These are phyloP conservation scores for Xylophagus ater DNA, from an alignment of 2,888 invertebrate genomes.

Conservation along the genomic window DNA sequence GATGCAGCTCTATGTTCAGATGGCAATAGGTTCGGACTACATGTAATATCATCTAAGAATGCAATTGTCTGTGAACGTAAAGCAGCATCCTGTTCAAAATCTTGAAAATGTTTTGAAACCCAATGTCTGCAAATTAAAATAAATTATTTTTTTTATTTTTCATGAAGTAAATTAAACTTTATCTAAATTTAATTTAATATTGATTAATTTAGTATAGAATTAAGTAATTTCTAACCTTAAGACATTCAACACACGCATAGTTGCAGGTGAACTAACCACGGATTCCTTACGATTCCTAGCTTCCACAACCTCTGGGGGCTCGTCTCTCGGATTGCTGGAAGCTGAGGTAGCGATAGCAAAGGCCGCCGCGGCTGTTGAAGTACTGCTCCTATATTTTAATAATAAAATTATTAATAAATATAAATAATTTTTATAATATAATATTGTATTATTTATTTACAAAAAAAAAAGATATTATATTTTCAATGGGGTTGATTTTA, in stretches of 20 bases:
- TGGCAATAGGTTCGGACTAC: slow-evolving; percentile 69
- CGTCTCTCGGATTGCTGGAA: slow-evolving; percentile 67
- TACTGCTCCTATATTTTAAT: slow-evolving; percentile 69
- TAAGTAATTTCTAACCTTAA: slow-evolving; percentile 42
- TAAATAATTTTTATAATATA: too few species aligned
- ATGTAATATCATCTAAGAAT: slow-evolving; percentile 78
- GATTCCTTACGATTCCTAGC: slow-evolving; percentile 52
- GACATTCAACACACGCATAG: slow-evolving; percentile 84
- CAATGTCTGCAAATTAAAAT: slow-evolving; percentile 63
- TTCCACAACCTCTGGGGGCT: slow-evolving; percentile 34
- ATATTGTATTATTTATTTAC: neutral
- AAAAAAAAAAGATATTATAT: too few species aligned
- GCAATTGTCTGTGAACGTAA: slow-evolving; percentile 69
- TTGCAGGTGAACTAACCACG: slow-evolving; percentile 84
- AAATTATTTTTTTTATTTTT: too few species aligned
- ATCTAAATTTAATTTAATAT: slow-evolving; percentile 6
- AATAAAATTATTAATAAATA: too few species aligned
- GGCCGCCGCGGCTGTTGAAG: slow-evolving; percentile 76
- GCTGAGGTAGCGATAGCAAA: slow-evolving; percentile 87
- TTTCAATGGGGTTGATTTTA: too few species aligned
- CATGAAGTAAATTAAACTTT: neutral
- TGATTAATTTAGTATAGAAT: neutral
- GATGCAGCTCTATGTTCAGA: slow-evolving; percentile 84
- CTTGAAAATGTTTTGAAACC: slow-evolving; percentile 84
- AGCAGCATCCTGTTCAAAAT: slow-evolving; percentile 67